phyloP scores from a whole-genome alignment of 2,888 invertebrate genomes.

The Apotomis capreana region DNA sequence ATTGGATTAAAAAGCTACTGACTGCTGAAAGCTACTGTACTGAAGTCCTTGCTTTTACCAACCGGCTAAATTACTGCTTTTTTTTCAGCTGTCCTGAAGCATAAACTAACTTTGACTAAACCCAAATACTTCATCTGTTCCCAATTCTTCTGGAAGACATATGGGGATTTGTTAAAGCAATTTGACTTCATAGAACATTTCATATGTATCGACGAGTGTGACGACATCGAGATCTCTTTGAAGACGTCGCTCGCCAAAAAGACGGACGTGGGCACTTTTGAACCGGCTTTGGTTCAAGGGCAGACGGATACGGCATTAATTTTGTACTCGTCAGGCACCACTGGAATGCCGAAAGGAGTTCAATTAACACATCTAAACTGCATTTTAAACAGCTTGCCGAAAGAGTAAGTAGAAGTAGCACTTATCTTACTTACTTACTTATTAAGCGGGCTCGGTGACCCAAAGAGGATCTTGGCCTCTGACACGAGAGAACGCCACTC shows the following conservation, averaged over 20 bases:
- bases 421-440: too few relatives aligned
- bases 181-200: constrained; percentile 59
- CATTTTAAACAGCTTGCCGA: constrained; percentile 63
- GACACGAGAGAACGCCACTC: too few relatives aligned
- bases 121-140: constrained; percentile 87
- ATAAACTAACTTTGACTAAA: constrained; percentile 85
- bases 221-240: constrained; percentile 51
- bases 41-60: too few relatives aligned
- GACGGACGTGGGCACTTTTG: constrained; percentile 59
- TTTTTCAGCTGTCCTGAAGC: constrained; percentile 84
- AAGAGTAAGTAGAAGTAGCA: constrained; percentile 57
- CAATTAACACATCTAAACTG: constrained; percentile 84
- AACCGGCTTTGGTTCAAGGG: constrained; percentile 76
- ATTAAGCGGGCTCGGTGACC: too few relatives aligned
- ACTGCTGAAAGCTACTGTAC: too few relatives aligned
- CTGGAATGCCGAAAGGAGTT: constrained; percentile 87
- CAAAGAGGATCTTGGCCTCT: too few relatives aligned
- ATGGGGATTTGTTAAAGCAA: constrained; percentile 56
- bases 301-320: constrained; percentile 67
- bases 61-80: too few relatives aligned
- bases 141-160: constrained; percentile 71
- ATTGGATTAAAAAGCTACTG: too few relatives aligned
- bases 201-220: constrained; percentile 58
- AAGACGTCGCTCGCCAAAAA: constrained; percentile 53
- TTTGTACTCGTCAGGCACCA: constrained; percentile 88